A percentile compares a stretch with the other conserved stretches of the same genome.
Evolutionary conservation across 2,888 invertebrate species (phyloP).

Genomic region (Suillia variegata): DNA sequence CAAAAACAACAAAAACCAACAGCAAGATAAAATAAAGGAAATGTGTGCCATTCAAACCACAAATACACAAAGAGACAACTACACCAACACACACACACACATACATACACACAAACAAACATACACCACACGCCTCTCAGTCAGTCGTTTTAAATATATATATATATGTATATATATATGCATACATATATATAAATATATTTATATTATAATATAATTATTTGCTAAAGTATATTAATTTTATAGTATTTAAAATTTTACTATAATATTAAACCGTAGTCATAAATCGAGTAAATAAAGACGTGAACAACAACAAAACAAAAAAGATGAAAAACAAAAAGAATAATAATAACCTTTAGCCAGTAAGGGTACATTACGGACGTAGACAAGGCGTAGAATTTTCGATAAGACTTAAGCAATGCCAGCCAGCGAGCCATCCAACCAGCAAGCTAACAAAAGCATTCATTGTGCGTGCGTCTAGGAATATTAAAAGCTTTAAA

Average conservation of each 20-base stretch:
- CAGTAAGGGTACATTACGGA: not conserved
- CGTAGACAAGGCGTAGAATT: conserved; percentile 18
- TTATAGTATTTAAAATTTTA: conserved; percentile 20
- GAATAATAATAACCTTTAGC: conserved; percentile 1
- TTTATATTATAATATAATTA: conserved; percentile 7
- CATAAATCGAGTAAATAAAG: conserved; percentile 14
- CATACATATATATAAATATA: conserved; percentile 13
- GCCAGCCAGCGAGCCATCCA: too few relatives aligned
- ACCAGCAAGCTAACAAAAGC: too few relatives aligned
- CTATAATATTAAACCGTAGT: conserved; percentile 9
- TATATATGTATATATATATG: conserved; percentile 8
- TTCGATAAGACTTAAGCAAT: too few relatives aligned
- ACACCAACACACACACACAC: not conserved
- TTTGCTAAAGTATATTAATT: conserved; percentile 17
- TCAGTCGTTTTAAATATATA: conserved; percentile 14
- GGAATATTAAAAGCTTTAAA: not conserved
- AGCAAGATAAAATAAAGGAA: not conserved
- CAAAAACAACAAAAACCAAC: not conserved
- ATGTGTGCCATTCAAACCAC: not conserved
- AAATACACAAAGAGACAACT: not conserved
- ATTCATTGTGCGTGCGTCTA: too few relatives aligned
- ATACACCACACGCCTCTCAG: conserved; percentile 8
- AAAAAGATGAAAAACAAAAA: too few relatives aligned
- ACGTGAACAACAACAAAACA: conserved; percentile 19
- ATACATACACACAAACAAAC: not conserved